Evolutionary conservation across 2,797 vertebrate species (phyloP), one percentile per base, ranked within the genome.

Genomic region (Chrosomus eos): DNA sequence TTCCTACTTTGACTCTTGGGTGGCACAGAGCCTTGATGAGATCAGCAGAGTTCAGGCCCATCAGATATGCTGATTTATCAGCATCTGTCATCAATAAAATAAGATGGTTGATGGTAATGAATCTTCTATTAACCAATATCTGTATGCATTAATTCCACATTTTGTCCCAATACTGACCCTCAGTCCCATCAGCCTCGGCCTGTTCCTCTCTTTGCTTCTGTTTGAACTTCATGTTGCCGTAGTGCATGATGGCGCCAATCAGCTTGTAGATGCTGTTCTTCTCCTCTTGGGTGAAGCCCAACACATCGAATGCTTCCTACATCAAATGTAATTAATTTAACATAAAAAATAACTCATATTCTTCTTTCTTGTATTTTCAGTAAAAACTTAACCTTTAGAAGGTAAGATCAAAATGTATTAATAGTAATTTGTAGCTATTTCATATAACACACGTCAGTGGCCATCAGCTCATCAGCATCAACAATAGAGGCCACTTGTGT

Each of bases 181-280:
- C 96, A 0, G 95, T 96, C 88, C 95, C 95, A 0, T 96, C 96
- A 0, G 95, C 92, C 86, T 96, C 95, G 0, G 95, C 95, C 88
- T 96, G 95, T 85, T 96, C 95, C 83, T 96, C 95, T 28, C 95
- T 88, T 80, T 95, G 96, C 89, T 96, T 97, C 92, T 96, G 94
- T 88, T 97, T 97, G 91, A 96, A 97, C 89, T 91, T 97, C 96
- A 97, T 96, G 93, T 97, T 97, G 28, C 96, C 96, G 0, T 93
- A 94, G 88, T 97, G 96, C 96, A 97, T 97, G 88, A 97, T 93
- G 91, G 96, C 94, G 0, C 96, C 96, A 0, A 90, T 94, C 87
- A 97, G 80, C 92, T 97, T 97, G 90, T 97, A 97, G 76, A 96
- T 91, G 9, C 96, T 91, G 0, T 93, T 95, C 89, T 97, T 97